phyloP scores from a whole-genome alignment of 2,888 invertebrate genomes.

The Suillia variegata region DNA sequence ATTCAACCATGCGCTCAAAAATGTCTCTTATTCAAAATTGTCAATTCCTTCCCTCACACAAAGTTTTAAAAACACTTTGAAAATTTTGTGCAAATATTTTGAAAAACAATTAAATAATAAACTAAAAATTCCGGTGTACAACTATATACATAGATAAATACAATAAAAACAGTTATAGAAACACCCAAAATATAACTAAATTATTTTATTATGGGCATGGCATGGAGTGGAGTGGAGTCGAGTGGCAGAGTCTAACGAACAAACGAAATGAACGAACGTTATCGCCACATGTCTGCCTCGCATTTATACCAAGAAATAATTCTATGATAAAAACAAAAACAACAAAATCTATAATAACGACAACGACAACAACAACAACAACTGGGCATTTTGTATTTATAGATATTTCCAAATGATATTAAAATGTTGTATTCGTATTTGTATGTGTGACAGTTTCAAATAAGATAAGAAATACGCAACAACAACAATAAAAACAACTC shows the following conservation, averaged over 20 bases:
- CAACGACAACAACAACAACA: conserved; percentile 1
- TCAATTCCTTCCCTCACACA: no score
- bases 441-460: background rate
- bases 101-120: background rate
- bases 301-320: background rate
- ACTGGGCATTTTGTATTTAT: background rate
- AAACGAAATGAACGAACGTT: background rate
- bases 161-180: background rate
- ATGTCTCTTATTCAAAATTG: no score
- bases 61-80: no score
- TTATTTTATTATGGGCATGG: background rate
- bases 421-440: no score
- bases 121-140: background rate
- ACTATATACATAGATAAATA: background rate
- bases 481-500: background rate
- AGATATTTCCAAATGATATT: background rate
- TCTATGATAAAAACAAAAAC: background rate
- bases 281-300: background rate
- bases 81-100: background rate
- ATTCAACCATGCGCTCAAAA: no score
- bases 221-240: no score
- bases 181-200: background rate
- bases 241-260: background rate
- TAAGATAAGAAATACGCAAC: background rate
- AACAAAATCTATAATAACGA: background rate